Percentiles rank a stretch among this genome's conserved stretches.
These are phyloP conservation scores for Hyphantria cunea DNA, from an alignment of 1,140 invertebrate genomes.

Conservation along the genomic window DNA sequence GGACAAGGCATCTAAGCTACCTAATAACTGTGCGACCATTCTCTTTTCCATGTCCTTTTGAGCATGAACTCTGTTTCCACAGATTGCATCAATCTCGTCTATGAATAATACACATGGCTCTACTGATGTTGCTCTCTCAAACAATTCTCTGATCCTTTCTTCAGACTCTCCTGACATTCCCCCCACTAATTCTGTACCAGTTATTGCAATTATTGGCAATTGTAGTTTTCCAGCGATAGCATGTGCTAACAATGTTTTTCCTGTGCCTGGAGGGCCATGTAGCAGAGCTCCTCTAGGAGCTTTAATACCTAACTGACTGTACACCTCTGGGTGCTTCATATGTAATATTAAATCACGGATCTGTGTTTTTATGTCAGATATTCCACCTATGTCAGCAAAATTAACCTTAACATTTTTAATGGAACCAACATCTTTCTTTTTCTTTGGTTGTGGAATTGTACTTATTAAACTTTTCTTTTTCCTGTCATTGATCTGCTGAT, in stretches of 20 bases:
- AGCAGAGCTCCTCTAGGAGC: conserved; percentile 93
- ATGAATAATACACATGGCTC: conserved; percentile 95
- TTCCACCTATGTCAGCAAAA: conserved; percentile 90
- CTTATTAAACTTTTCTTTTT: conserved; percentile 59
- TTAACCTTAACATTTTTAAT: conserved; percentile 80
- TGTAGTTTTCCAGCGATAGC: conserved; percentile 91
- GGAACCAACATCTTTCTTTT: conserved; percentile 62
- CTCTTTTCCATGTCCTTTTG: conserved; percentile 97
- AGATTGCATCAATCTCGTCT: conserved; percentile 96
- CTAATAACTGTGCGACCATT: conserved; percentile 95
- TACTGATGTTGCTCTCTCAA: conserved; percentile 89
- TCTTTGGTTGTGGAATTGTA: conserved; percentile 57
- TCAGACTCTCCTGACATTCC: conserved; percentile 98
- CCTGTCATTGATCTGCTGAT: conserved; percentile 53
- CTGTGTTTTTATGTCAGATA: conserved; percentile 87
- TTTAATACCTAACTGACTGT: conserved; percentile 89
- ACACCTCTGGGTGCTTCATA: conserved; percentile 92
- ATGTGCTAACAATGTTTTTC: conserved; percentile 95
- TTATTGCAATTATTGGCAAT: conserved; percentile 92
- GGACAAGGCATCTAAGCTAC: conserved; percentile 92
- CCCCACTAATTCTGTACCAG: conserved; percentile 95
- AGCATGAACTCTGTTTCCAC: conserved; percentile 92
- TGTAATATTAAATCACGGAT: conserved; percentile 91
- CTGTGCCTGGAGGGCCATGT: conserved; percentile 96
- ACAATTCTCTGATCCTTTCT: conserved; percentile 94